Base-by-base conservation (phyloP, 2,888 invertebrate genomes). In the Lasioglossum vierecki region DNA sequence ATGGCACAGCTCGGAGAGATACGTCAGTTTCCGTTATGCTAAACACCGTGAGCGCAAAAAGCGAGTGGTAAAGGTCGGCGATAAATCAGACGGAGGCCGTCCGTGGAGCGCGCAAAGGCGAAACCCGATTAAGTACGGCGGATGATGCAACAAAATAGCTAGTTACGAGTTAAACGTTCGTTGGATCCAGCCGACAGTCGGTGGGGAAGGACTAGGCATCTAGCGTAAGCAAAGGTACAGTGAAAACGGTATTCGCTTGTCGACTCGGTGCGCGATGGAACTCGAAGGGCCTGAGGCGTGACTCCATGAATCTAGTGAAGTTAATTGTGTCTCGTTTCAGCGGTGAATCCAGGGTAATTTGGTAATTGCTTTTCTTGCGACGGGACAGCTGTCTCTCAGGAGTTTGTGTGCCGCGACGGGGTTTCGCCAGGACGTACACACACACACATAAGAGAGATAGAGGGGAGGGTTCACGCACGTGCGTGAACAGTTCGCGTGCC, bases 321-420 rank as follows among this genome's bases (percentile, higher is more conserved):
- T 60, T 71, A 83, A 72, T 79, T 83, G 30, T 49, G 63, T 80
- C 63, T 73, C 49, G 75, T 71, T 83, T 44, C 18, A 41, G 13
- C 9, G n/a, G 22, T 26, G 66, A 63, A 35, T 22, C 35, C 18
- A n/a, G 18, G 44, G 68, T 63, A 78, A 75, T 85, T 63, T 35
- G 57, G 71, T 85, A 85, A 85, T 85, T 76, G 78, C 60, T 76
- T 73, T 81, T 77, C 80, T 75, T 76, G 76, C 53, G 18, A 26
- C 35, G 39, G 49, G 63, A 70, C 73, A 57, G 53, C 57, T 57
- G 57, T 79, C 72, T 68, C 72, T 35, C 41, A 46, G 63, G 46
- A 76, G 75, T 44, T 30, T 60, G 46, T 44, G 35, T 26, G 44
- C 63, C 74, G 15, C 72, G 66, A 60, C 66, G 68, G 35, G 44